Conservation (phyloP, 1,140 invertebrate species). For the Agrilus planipennis region DNA sequence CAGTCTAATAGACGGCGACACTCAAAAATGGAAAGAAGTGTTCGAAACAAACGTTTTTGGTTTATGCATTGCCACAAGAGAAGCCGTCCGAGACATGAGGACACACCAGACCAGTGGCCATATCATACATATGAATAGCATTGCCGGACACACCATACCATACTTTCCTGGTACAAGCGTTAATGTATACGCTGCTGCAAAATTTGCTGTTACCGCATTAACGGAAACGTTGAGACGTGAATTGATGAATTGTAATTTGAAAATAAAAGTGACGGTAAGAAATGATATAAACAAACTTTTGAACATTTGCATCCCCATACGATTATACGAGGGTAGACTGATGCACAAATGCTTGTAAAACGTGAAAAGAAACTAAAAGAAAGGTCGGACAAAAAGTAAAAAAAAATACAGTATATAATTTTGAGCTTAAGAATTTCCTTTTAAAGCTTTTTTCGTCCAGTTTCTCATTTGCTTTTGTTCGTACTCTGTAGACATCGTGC, state of each 20-base stretch:
- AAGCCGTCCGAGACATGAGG: not conserved
- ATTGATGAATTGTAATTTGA: constrained; percentile 31
- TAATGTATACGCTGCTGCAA: constrained; percentile 47
- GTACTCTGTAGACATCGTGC: too few species aligned
- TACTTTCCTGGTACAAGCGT: constrained; percentile 16
- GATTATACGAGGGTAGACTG: too few species aligned
- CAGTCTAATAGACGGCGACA: not conserved
- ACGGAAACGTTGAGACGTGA: constrained; percentile 45
- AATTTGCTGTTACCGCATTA: constrained; percentile 44
- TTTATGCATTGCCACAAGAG: not conserved
- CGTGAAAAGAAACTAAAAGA: too few species aligned
- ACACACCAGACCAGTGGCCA: not conserved
- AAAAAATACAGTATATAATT: not conserved
- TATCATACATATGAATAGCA: constrained; percentile 1
- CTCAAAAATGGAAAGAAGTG: not conserved
- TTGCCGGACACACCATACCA: constrained; percentile 36
- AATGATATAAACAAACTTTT: not conserved
- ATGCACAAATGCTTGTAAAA: too few species aligned
- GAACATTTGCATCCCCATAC: too few species aligned
- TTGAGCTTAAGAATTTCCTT: too few species aligned
- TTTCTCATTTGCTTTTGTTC: too few species aligned
- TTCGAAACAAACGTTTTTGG: not conserved
- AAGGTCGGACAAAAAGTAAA: too few species aligned
- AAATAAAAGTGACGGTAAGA: constrained; percentile 37
- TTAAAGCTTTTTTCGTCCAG: too few species aligned